Percentiles rank a stretch among this genome's conserved stretches.
Evolutionary conservation across 2,888 invertebrate genomes (phyloP).

Genomic region (Stictocephala bisonia): DNA sequence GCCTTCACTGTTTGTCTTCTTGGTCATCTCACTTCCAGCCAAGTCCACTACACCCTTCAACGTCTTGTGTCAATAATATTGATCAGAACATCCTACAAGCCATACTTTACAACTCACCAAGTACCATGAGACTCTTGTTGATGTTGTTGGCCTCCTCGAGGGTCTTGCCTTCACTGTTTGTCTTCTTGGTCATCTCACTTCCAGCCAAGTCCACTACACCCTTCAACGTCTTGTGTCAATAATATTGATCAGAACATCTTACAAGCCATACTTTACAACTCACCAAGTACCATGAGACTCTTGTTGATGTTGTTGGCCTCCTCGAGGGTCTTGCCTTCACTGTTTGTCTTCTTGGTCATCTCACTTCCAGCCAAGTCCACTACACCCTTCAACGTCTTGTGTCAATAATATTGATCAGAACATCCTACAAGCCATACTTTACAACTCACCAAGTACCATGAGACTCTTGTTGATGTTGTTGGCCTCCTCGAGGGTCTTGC

Average conservation of each 20-base stretch:
- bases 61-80: no score
- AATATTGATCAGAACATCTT: no score
- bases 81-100: no score
- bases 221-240: no score
- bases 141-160: conserved; percentile 96
- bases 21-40: no score
- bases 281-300: conserved; percentile 92
- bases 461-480: conserved; percentile 97
- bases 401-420: no score
- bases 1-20: no score
- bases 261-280: no score
- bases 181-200: conserved; percentile 96
- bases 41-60: no score
- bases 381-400: no score
- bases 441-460: conserved; percentile 85
- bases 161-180: conserved; percentile 86
- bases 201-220: conserved; percentile 97
- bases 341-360: conserved; percentile 92
- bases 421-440: no score
- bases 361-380: conserved; percentile 97
- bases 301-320: conserved; percentile 98
- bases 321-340: conserved; percentile 87
- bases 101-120: conserved; percentile 81
- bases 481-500: conserved; percentile 90
- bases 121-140: conserved; percentile 93